These are phyloP conservation scores for Rhopalosiphum maidis DNA, from an alignment of 1,140 invertebrate species.

Conservation along the genomic window DNA sequence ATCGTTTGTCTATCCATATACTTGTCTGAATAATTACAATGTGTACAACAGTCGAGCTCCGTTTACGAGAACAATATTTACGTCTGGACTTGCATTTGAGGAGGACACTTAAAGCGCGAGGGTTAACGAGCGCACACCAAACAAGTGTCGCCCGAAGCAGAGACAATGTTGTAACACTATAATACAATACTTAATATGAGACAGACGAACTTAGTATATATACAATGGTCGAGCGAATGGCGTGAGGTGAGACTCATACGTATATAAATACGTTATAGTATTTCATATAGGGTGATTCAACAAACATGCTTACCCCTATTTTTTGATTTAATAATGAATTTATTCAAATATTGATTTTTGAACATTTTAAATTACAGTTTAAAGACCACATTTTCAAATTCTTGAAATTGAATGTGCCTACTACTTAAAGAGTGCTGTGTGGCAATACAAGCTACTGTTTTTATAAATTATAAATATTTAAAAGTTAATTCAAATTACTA, in stretches of 20 bases:
- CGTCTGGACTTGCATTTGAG: neutral
- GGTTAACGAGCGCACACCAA: neutral
- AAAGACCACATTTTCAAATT: no score
- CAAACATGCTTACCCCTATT: no score
- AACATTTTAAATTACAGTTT: no score
- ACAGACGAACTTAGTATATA: neutral
- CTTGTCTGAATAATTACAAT: neutral
- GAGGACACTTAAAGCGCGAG: neutral
- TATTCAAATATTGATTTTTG: no score
- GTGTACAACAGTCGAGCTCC: neutral
- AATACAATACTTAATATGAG: neutral
- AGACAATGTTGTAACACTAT: slow-evolving; percentile 5
- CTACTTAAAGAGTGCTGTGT: no score
- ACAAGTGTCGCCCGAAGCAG: neutral
- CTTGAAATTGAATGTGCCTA: no score
- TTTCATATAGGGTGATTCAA: no score
- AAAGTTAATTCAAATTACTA: no score
- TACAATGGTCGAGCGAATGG: neutral
- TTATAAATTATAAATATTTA: no score
- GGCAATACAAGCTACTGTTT: no score
- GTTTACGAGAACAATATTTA: neutral
- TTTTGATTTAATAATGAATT: no score
- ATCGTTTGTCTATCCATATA: neutral
- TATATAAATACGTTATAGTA: neutral
- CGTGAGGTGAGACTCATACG: neutral